Base-by-base conservation (phyloP, 2,113 vertebrate species). In the Chamaea fasciata region DNA sequence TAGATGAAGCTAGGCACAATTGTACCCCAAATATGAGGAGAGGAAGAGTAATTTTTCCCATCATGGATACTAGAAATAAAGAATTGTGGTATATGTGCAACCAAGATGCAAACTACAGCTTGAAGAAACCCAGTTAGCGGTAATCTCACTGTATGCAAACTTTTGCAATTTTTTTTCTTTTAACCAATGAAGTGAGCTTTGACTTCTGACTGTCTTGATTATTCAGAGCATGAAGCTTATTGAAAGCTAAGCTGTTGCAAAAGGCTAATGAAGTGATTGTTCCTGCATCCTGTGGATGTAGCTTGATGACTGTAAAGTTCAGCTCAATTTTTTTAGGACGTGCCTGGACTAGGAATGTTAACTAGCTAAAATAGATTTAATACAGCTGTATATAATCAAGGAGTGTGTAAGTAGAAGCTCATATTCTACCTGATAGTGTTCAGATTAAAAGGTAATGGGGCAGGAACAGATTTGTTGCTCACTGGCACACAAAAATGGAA, bases 211-310 rank as follows among this genome's bases (percentile, higher is more conserved):
- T 53, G 7, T 31, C 49, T 90, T 87, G 62, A 82, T 93, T 82
- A 87, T 76, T 83, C 81, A 52, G 84, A 55, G 31, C 68, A 67
- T 90, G 75, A 93, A 88, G 50, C 50, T 87, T 87, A 69, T 68
- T 94, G 90, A 85, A 87, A 87, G 52, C 46, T 64, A 76, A 94
- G 23, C 63, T 62, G 35, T 84, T 88, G 75, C 71, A 80, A 80
- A 94, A 80, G 47, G 83, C 82, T 59, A 76, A 73, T 88, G 88
- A 89, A 80, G 85, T 85, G 67, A 46, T 85, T 90, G 71, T 90
- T 95, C 44, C 82, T 88, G 57, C 46, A 76, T 93, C 88, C 90
- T 80, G 78, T 87, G 84, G 50, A 59, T 93, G 62, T 80, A 83
- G 15, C 37, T 93, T 85, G 82, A 93, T 87, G 82, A 62, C 59